Percentiles rank a stretch among this genome's conserved stretches.
phyloP scores from a whole-genome alignment of 1,140 invertebrate species.

The Caenorhabditis remanei region DNA sequence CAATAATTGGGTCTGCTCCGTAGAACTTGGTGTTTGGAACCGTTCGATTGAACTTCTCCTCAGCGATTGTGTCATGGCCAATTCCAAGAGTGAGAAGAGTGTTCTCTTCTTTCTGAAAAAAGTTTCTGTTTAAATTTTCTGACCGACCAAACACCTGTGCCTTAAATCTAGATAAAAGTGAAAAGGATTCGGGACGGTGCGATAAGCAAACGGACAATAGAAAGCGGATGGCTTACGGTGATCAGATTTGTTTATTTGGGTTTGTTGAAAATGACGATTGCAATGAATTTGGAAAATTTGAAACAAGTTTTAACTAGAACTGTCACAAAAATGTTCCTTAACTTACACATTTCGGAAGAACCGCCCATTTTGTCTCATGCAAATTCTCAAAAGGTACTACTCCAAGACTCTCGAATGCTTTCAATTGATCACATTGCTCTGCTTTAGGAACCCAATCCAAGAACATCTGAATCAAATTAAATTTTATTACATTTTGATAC shows the following conservation, averaged over 20 bases:
- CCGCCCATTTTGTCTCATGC: constrained; percentile 22
- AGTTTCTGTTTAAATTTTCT: too few relatives aligned
- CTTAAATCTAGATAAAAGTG: too few relatives aligned
- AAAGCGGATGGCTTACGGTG: too few relatives aligned
- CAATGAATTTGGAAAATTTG: background rate
- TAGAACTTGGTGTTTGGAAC: constrained; percentile 26
- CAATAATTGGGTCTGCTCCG: constrained; percentile 39
- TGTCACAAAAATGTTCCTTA: too few relatives aligned
- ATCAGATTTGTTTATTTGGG: too few relatives aligned
- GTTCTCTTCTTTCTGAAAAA: constrained; percentile 17
- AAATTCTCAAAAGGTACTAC: constrained; percentile 5
- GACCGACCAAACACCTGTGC: too few relatives aligned
- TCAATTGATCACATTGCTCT: background rate
- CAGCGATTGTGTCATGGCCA: constrained; percentile 12
- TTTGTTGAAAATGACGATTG: too few relatives aligned
- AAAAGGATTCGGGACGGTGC: too few relatives aligned
- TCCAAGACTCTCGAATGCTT: background rate
- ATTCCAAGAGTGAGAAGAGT: background rate
- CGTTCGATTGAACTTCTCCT: background rate
- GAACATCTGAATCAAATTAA: background rate
- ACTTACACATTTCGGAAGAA: constrained; percentile 17
- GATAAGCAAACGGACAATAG: too few relatives aligned
- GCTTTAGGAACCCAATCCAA: background rate
- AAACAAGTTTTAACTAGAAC: too few relatives aligned
- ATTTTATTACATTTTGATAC: too few relatives aligned